Conservation (phyloP, 2,888 invertebrate genomes). For the Leucania comma region DNA sequence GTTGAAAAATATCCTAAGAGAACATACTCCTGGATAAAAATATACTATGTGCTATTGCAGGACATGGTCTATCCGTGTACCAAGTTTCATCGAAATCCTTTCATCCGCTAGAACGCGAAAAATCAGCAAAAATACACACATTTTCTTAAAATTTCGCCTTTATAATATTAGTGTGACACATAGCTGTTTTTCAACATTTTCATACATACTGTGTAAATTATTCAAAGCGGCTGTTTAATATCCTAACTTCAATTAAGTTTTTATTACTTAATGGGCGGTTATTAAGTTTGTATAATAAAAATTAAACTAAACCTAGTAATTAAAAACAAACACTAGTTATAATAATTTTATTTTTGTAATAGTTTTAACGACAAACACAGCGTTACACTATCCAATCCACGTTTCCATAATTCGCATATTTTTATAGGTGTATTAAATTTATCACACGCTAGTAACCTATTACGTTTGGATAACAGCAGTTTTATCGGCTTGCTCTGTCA, state of each 20-base stretch:
- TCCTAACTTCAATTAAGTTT: slow-evolving; percentile 1
- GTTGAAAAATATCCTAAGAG: no score
- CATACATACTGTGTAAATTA: not conserved
- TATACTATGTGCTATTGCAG: no score
- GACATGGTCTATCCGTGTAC: no score
- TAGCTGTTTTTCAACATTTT: slow-evolving; percentile 12
- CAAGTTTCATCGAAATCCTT: no score
- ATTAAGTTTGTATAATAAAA: no score
- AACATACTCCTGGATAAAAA: no score
- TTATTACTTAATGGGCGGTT: not conserved
- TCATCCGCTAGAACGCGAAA: no score
- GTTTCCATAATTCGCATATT: slow-evolving; percentile 58
- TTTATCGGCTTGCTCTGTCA: slow-evolving; percentile 72
- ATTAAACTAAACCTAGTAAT: not conserved
- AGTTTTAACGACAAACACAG: slow-evolving; percentile 17
- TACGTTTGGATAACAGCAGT: slow-evolving; percentile 68
- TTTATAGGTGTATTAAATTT: slow-evolving; percentile 61
- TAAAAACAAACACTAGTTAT: not conserved
- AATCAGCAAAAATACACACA: not conserved
- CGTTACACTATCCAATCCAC: slow-evolving; percentile 30
- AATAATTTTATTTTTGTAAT: not conserved
- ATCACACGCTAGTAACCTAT: slow-evolving; percentile 61
- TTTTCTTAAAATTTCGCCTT: not conserved
- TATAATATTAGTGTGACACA: not conserved
- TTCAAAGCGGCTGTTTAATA: not conserved